phyloP scores from a whole-genome alignment of 2,888 invertebrate species.

The Lasioglossum leucozonium region DNA sequence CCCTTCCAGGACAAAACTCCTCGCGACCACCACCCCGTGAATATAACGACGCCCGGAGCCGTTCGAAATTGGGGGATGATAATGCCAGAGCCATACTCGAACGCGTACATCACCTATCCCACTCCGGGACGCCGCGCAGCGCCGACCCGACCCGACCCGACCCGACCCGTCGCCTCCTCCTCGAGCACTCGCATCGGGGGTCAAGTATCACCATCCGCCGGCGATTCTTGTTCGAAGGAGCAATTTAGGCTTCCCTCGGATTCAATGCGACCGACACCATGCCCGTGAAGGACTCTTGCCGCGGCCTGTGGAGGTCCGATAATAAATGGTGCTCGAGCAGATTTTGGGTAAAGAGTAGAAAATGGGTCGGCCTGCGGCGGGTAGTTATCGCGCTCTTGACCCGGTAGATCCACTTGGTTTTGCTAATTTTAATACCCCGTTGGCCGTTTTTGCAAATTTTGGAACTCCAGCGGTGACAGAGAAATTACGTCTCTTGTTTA shows the following conservation, averaged over 20 bases:
- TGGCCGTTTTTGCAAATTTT: not conserved
- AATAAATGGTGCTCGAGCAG: not conserved
- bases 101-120: not conserved
- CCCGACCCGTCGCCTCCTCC: not conserved
- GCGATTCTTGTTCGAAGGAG: slow-evolving; percentile 15
- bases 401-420: not conserved
- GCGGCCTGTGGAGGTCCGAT: not conserved
- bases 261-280: not conserved
- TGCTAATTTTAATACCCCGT: not conserved
- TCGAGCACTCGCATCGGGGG: not conserved
- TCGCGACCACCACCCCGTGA: not conserved
- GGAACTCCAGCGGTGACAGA: too few species aligned
- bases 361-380: not conserved
- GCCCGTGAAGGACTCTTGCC: not conserved
- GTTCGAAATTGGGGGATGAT: not conserved
- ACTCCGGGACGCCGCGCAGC: not conserved
- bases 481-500: too few species aligned
- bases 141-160: not conserved
- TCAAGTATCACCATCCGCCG: slow-evolving; percentile 9
- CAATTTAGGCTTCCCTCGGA: slow-evolving; percentile 8
- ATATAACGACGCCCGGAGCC: slow-evolving; percentile 13
- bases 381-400: not conserved
- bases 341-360: not conserved
- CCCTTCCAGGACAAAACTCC: slow-evolving; percentile 3
- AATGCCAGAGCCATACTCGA: not conserved